Conservation (phyloP, 2,113 vertebrate species). For the Carollia perspicillata region DNA sequence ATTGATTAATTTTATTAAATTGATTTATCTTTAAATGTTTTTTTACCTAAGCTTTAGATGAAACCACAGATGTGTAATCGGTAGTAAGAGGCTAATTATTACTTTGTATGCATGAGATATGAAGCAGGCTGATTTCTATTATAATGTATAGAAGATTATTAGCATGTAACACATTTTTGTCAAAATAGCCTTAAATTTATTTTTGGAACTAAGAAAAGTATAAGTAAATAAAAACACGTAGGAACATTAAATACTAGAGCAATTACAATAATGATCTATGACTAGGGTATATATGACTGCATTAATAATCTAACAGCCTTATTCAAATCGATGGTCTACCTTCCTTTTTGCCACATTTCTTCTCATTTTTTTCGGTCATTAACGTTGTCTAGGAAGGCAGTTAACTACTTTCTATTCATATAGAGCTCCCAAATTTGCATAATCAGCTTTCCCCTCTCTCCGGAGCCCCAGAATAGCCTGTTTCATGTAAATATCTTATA, state of each 20-base stretch:
- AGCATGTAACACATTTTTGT: not conserved
- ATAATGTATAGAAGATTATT: not conserved
- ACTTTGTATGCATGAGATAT: not conserved
- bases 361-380: not conserved
- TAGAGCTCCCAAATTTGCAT: not conserved
- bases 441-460: not conserved
- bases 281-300: not conserved
- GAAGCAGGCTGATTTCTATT: not conserved
- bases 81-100: not conserved
- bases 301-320: not conserved
- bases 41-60: not conserved
- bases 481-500: not conserved
- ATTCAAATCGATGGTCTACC: not conserved
- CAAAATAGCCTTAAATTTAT: not conserved
- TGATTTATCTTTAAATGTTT: slow-evolving; percentile 5
- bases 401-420: not conserved
- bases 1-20: not conserved
- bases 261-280: not conserved
- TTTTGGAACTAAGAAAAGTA: not conserved
- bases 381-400: not conserved
- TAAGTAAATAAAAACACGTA: slow-evolving; percentile 4
- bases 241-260: not conserved
- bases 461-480: not conserved
- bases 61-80: not conserved
- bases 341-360: not conserved